Evolutionary conservation across 2,113 vertebrate species (phyloP), one percentile per base, ranked within the genome.

Genomic region (Rallus limicola): DNA sequence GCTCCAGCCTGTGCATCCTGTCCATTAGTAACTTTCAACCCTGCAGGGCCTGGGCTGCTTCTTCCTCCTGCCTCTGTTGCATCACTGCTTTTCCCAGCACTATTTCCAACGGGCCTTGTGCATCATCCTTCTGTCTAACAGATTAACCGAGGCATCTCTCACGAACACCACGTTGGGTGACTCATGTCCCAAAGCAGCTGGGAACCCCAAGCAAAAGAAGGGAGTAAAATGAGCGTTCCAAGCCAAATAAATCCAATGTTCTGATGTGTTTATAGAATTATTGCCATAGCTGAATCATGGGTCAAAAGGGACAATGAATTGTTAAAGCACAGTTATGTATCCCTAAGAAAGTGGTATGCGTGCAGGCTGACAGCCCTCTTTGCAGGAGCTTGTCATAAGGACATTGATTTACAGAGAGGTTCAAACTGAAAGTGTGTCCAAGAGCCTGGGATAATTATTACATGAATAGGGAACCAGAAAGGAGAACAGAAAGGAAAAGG

Each of bases 401-500:
- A 80, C 83, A 88, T 50, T 60, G 31, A 86, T 88, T 94, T 91
- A 87, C 64, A 74, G 56, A 82, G 82, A 77, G 36, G 81, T 90
- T 85, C 55, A 93, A 97, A 97, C 74, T 4, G 29, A 95, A 96
- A 95, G 75, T 48, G 8, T 48, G 36, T 50, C 71, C 52, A 69
- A 82, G 77, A 96, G 89, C 70, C 86, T 90, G 94, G 93, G 94
- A 96, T 96, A 90, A 92, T 69, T 77, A 53, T 94, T 84, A 79
- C 18, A 2, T 93, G 76, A 94, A 95, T 86, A 90, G 58, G 84
- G 96, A 95, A 97, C 95, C 74, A 96, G 94, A 96, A 97, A 96
- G 60, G 72, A 97, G 97, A 97, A 97, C 96, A 97, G 95, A 97
- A 97, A 97, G 84, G 96, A 68, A 97, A 97, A 95, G 90, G 14